Evolutionary conservation across 64 coral and sea anemone genomes (phyloP).

Genomic region (Catalaphyllia jardinei): DNA sequence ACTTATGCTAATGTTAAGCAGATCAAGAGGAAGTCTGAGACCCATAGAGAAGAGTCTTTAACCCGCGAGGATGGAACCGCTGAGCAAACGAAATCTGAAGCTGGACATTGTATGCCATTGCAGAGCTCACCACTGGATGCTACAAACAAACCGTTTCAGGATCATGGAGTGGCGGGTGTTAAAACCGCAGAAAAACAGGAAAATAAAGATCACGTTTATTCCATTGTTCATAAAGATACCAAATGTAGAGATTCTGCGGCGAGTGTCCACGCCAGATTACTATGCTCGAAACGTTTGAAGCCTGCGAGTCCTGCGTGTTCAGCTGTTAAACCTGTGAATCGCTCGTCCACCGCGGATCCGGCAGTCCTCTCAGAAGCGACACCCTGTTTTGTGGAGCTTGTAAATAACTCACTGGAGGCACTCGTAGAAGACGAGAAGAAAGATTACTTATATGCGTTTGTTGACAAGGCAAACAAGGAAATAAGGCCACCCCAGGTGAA

Average conservation of each 20-base stretch:
- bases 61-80: neutral
- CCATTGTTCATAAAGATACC: neutral
- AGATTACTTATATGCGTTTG: neutral
- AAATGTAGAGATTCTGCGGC: neutral
- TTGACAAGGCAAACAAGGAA: constrained; percentile 11
- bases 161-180: too few relatives aligned
- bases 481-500: neutral
- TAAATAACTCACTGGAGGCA: neutral
- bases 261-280: too few relatives aligned
- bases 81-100: neutral
- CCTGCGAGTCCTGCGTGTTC: too few relatives aligned
- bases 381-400: neutral
- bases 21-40: too few relatives aligned
- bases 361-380: neutral
- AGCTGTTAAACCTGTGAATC: neutral
- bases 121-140: neutral
- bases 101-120: neutral
- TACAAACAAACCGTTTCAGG: neutral
- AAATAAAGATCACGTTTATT: neutral
- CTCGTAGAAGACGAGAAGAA: neutral
- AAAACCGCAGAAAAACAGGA: neutral
- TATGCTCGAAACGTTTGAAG: too few relatives aligned
- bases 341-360: too few relatives aligned
- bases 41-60: too few relatives aligned
- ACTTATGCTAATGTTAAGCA: too few relatives aligned